Base-by-base conservation (phyloP, 2,797 vertebrate genomes). In the Siniperca obscura region DNA sequence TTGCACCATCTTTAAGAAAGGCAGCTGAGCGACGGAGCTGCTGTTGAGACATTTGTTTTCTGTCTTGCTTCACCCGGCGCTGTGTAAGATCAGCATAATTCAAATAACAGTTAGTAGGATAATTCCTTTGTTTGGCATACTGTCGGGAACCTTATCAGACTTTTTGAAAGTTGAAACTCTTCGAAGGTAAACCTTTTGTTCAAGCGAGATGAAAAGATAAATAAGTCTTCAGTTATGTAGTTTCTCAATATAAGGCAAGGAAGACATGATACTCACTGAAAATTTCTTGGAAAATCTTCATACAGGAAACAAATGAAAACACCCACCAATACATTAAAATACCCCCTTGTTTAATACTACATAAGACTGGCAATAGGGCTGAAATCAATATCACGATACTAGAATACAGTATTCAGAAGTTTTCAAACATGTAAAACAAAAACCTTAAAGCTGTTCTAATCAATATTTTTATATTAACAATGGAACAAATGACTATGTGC, bases 1-100 rank as follows among this genome's bases (percentile, higher is more conserved):
- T 89, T 90, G 78, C 86, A 25, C 76, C 82, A 86, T 72, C 67
- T 73, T 30, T 4, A 34, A 80, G 78, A 56, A 48, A 77, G 61
- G 48, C 60, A 10, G 84, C 75, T 17, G 57, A 76, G 78, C 4
- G 17, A 71, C 50, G 12, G 50, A 38, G 78, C 76, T 61, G 73
- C 76, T 78, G 81, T 50, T 55, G 67, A 77, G 70, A 81, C 82
- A 74, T 79, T 82, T 44, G 76, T 74, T 57, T 77, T 67, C 44
- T 4, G 46, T 59, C 52, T 82, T 60, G 65, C 88, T 77, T 76
- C 67, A 69, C 50, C 8, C 22, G 1, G 7, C 27, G 6, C 22
- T 10, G 14, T 44, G 53, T 52, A 57, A 4, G 11, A 74, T 44
- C 27, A 16, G 44, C 62, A 69, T n/a, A 34, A 64, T 61, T 64